Base-by-base conservation (phyloP, 2,888 invertebrate species). In the Pandemis cinnamomeana region DNA sequence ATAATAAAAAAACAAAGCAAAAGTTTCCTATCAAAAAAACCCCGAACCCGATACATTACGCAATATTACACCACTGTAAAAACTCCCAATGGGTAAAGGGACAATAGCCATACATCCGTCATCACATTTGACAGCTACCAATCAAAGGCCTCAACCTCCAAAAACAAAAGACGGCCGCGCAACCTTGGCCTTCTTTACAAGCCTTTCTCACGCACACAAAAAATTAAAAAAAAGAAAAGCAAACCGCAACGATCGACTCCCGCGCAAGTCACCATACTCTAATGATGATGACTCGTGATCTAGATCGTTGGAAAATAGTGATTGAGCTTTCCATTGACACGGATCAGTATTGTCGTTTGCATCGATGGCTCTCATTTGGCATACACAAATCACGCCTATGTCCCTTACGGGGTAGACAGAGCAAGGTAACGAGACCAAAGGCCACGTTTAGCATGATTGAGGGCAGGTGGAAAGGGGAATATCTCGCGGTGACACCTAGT, bases 241-340 rank as follows among this genome's bases (percentile, higher is more conserved):
- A 27, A 53, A 67, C 72, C 62, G 55, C 72, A 60, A 36, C n/a
- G 53, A 36, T 60, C 60, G 15, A 11, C 46, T 10, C 46, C 46
- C 55, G 55, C 55, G 55, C 20, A 7, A 8, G 20, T 46, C 67
- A 20, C 8, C 44, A 63, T 48, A 48, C 58, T 63, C 46, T 69
- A 55, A 72, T 72, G 68, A 72, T 72, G 69, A 69, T 41, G 68
- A 69, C 44, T 15, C 44, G 46, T 63, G 69, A 58, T 64, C 72
- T 27, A 69, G 72, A 69, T 72, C 13, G 10, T 11, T 64, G 69
- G 68, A 60, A 72, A 69, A 64, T 60, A 44, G 53, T 72, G 27
- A 58, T 44, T 10, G 44, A 67, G 48, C 72, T 67, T 67, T 72
- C 72, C 64, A 69, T 64, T 63, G 72, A 55, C 51, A 67, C 58